Base-by-base conservation (phyloP, 2,113 vertebrate genomes). In the Onychorhynchus coronatus region DNA sequence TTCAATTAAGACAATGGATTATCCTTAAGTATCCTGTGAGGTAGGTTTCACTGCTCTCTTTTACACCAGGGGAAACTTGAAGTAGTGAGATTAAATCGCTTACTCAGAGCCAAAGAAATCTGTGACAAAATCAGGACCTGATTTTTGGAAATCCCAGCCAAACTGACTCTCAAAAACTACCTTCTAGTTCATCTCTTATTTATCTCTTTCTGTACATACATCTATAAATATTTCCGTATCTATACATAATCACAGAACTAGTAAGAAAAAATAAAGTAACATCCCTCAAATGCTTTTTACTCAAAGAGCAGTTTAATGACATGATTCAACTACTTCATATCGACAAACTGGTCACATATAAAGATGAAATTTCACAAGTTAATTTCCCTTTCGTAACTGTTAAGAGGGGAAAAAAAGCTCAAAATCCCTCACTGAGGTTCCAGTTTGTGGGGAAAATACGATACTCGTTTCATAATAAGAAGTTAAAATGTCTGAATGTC, bases 401-500 rank as follows among this genome's bases (percentile, higher is more conserved):
- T 89, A 68, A 86, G 71, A 4, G 30, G 5, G 8, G 21, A 22
- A 1, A 14, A 22, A 55, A 74, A 37, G 20, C 50, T 89, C 50
- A 33, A 72, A 71, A 50, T 94, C 91, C 53, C 59, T 86, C 44
- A 31, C 20, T 14, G 44, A 88, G 49, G 46, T 93, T 56, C 73
- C 62, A 31, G 14, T 59, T 93, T 79, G 20, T 30, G 31, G 53
- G 78, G 27, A 78, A 93, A 94, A 47, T 39, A 67, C 1, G n/a
- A 76, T 37, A 39, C 58, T 93, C 49, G 14, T 35, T 94, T 96
- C 79, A 65, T 83, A 89, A 88, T 73, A 91, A 92, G 67, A 96
- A 97, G 97, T 97, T 96, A 97, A 97, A 97, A 96, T 71, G 85
- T 95, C 50, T 94, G 73, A 79, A 95, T 93, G 92, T 96, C 98